Evolutionary conservation across 2,797 vertebrate species (phyloP).

Genomic region (Paramormyrops hopkinsi): DNA sequence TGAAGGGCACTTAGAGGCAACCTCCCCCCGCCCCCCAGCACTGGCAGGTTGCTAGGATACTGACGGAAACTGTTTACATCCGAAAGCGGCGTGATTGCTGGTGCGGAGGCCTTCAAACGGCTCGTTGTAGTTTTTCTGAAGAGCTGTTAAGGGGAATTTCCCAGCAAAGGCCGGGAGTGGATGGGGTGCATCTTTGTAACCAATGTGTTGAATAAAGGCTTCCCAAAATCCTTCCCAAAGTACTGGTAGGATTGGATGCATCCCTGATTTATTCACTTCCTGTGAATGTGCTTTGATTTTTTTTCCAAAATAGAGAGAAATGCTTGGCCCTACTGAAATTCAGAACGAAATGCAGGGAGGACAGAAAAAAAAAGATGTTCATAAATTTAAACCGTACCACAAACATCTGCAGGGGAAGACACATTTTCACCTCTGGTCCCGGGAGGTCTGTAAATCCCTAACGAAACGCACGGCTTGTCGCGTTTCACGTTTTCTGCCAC

Average conservation of each 20-base stretch:
- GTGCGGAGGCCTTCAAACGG: conserved; percentile 27
- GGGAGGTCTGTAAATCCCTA: neutral
- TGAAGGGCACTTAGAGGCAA: conserved; percentile 41
- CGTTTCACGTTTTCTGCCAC: neutral
- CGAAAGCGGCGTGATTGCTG: conserved; percentile 41
- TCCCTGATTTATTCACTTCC: neutral
- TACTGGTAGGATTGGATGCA: neutral
- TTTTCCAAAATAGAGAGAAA: neutral
- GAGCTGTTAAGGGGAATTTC: conserved; percentile 41
- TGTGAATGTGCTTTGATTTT: neutral
- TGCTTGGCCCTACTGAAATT: neutral
- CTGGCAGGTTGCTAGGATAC: conserved; percentile 54
- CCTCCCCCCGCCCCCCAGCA: conserved; percentile 25
- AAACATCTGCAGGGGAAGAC: neutral
- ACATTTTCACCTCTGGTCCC: conserved; percentile 19
- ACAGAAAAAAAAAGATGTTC: neutral
- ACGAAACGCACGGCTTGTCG: neutral
- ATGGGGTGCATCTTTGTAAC: conserved; percentile 36
- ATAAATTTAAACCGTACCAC: neutral
- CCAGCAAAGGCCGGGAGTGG: conserved; percentile 24
- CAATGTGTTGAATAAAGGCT: neutral
- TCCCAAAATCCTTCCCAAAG: neutral
- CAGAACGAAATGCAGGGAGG: neutral
- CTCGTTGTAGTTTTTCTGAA: conserved; percentile 40
- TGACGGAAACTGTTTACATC: conserved; percentile 49